These are phyloP conservation scores for Mythimna vitellina DNA, from an alignment of 2,888 invertebrate species.

Conservation along the genomic window DNA sequence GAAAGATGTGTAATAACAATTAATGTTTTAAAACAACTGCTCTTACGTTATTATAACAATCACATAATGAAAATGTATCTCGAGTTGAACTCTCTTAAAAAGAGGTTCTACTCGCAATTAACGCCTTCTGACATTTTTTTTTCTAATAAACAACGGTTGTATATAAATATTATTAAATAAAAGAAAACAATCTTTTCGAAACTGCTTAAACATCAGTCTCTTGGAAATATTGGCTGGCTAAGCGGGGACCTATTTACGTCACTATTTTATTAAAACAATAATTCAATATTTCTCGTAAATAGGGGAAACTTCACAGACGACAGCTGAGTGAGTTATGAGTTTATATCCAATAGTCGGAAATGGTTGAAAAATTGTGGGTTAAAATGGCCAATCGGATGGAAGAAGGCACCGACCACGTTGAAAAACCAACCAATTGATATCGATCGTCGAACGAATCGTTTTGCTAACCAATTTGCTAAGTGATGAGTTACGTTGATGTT, in stretches of 20 bases:
- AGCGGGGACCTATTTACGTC: neutral
- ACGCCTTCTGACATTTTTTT: too few relatives aligned
- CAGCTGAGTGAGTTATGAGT: conserved; percentile 50
- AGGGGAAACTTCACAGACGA: conserved; percentile 39
- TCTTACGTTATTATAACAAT: too few relatives aligned
- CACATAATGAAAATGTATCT: too few relatives aligned
- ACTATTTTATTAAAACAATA: conserved; percentile 55
- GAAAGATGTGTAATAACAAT: too few relatives aligned
- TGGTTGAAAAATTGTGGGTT: conserved; percentile 12
- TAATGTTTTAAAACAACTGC: too few relatives aligned
- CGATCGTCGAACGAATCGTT: neutral
- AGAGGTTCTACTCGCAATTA: too few relatives aligned
- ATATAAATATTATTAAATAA: neutral
- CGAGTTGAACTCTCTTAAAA: too few relatives aligned
- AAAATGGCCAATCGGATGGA: neutral
- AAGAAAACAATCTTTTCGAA: neutral
- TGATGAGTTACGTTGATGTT: too few relatives aligned
- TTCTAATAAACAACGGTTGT: neutral
- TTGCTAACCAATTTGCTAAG: neutral
- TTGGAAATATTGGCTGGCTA: neutral
- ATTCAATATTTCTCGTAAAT: conserved; percentile 39
- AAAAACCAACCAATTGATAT: neutral
- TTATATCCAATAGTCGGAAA: conserved; percentile 18
- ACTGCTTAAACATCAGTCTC: neutral
- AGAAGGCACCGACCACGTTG: neutral